Evolutionary conservation across 2,888 invertebrate genomes (phyloP), one percentile per base, ranked within the genome.

Genomic region (Epistrophe eligans): DNA sequence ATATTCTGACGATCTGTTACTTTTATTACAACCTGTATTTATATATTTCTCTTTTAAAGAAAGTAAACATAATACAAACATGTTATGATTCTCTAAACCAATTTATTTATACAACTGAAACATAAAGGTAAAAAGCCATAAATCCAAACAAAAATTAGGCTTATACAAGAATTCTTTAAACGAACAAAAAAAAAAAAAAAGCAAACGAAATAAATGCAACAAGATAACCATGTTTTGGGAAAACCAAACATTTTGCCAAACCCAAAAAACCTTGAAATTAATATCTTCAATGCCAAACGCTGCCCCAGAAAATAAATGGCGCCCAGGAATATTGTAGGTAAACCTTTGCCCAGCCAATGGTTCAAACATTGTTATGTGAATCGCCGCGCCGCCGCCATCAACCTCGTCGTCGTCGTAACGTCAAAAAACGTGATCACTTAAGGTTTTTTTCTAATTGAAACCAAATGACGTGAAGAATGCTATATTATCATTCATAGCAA

Each of bases 251-350:
- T 72, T 72, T 1, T 45, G 76, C 84, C 77, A 57, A 82, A 45
- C 85, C 77, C 64, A 64, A 35, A 40, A 64, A 77, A 74, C 85
- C 82, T 82, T 82, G 82, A 82, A 87, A 64, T 76, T 19, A 71
- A 87, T 87, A 87, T 60, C 85, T 87, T 87, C 85, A 87, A 79
- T 87, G 82, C 38, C 79, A 82, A 74, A 48, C 66, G 52, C 28
- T 87, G 82, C 9, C 85, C 82, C 79, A 71, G 77, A 76, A 85
- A 50, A 45, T 40, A 11, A 60, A 40, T 50, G 24, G 43, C 60
- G 55, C 57, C 28, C 76, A 67, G 38, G 45, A 72, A 43, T 67
- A 58, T 66, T 32, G 19, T 43, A 62, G 15, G 24, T 43, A 43
- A 2, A 32, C 11, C 6, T 17, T 43, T n/a, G 35, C 62, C 38